These are phyloP conservation scores for Gymnorhina tibicen DNA, from an alignment of 2,113 vertebrate genomes.

Conservation along the genomic window DNA sequence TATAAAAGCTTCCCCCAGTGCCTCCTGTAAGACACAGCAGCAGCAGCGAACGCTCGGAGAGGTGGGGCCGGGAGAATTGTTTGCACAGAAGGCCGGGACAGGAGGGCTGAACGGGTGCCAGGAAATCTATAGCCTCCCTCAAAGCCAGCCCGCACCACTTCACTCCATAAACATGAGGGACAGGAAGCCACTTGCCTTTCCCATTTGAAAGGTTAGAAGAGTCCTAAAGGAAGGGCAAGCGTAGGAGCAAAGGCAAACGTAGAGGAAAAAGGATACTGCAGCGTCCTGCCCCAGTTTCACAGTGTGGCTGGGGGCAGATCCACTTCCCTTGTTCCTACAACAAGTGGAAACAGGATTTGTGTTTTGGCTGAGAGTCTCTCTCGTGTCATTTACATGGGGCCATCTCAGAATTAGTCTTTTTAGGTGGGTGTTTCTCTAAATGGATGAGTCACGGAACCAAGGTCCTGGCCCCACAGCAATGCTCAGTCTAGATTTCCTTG, in stretches of 20 bases:
- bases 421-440: neutral
- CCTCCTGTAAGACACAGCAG: neutral
- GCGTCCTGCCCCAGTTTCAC: slow-evolving; percentile 41
- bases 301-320: neutral
- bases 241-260: slow-evolving; percentile 41
- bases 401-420: neutral
- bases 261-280: slow-evolving; percentile 64
- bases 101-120: neutral
- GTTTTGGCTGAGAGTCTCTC: slow-evolving; percentile 17
- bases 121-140: slow-evolving; percentile 37
- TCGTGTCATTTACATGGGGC: neutral
- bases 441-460: slow-evolving; percentile 32
- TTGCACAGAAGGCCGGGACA: neutral
- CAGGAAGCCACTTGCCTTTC: slow-evolving; percentile 62
- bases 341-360: slow-evolving; percentile 59
- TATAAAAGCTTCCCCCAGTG: neutral
- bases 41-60: neutral
- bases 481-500: slow-evolving; percentile 37
- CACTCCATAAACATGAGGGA: slow-evolving; percentile 28
- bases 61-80: neutral
- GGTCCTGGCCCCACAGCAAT: slow-evolving; percentile 18
- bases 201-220: slow-evolving; percentile 54
- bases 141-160: slow-evolving; percentile 1
- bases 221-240: slow-evolving; percentile 60
- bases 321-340: slow-evolving; percentile 54